phyloP scores from a whole-genome alignment of 2,113 vertebrate genomes.

The Galeopterus variegatus region DNA sequence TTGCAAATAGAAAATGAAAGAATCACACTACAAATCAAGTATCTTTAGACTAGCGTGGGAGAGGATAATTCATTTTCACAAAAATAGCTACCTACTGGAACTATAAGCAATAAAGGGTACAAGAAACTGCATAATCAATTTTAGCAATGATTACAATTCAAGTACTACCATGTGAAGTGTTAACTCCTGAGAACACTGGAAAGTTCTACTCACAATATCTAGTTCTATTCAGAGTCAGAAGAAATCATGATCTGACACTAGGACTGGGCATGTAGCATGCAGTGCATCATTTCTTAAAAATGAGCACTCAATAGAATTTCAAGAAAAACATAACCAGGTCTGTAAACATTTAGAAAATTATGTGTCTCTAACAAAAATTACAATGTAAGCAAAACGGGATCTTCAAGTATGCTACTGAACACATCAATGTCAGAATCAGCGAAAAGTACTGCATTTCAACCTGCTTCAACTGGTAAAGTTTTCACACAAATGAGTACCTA shows the following conservation, averaged over 20 bases:
- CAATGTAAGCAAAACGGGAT: background rate
- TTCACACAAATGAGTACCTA: conserved; percentile 15
- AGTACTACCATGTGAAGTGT: conserved; percentile 38
- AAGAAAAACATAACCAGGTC: conserved; percentile 43
- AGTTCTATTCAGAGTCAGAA: background rate
- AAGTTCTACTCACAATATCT: conserved; percentile 7
- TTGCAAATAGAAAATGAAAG: conserved; percentile 71
- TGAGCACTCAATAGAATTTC: conserved; percentile 50
- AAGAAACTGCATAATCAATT: conserved; percentile 60
- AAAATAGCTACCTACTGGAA: conserved; percentile 59
- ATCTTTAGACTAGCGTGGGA: conserved; percentile 49
- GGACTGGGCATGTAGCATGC: background rate
- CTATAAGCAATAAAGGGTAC: conserved; percentile 8
- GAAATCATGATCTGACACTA: background rate
- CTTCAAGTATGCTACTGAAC: conserved; percentile 60
- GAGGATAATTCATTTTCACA: conserved; percentile 61
- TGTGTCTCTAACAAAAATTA: conserved; percentile 65
- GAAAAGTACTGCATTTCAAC: background rate
- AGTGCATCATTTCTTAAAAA: conserved; percentile 30
- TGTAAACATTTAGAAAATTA: conserved; percentile 58
- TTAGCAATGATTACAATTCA: conserved; percentile 64
- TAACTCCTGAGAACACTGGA: conserved; percentile 54
- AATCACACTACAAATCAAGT: conserved; percentile 34
- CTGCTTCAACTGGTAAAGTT: conserved; percentile 34
- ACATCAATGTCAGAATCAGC: conserved; percentile 33